Evolutionary conservation across 2,797 vertebrate genomes (phyloP), one percentile per base, ranked within the genome.

Genomic region (Labeo calbasu): DNA sequence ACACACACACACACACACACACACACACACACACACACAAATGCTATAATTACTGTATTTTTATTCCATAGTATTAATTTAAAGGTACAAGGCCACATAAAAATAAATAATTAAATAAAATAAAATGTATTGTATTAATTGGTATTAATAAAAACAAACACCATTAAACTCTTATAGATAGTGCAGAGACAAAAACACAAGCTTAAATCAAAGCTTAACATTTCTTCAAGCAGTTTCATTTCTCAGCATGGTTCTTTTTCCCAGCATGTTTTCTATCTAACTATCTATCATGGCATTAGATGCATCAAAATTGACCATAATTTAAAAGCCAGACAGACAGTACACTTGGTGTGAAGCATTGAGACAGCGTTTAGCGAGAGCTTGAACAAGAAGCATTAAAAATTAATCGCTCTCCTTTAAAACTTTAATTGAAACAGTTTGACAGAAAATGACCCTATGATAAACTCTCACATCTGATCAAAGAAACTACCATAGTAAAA

Each of bases 361-460:
- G 77, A 51, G 25, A 23, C 53, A 51, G 68, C 13, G 12, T 59
- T 79, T 55, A 71, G 66, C 14, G 0, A 72, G 28, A 57, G 9
- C 59, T 78, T 65, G 50, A 77, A 43, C 43, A 55, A 71, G 85
- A 61, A 50, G n/a, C 82, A 88, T 86, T 82, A 80, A 86, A 87
- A 75, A 87, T 82, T 14, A 59, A 87, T 69, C 7, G 6, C n/a
- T 2, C 63, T 84, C 50, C 21, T 72, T 66, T 86, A 65, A 84
- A 84, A 86, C n/a, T 79, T 86, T 84, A 82, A 88, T 84, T 76
- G 48, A 51, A 79, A 81, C 36, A 68, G 78, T 79, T 87, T 84
- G 85, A 88, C 69, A 84, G 32, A n/a, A 63, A 36, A 81, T 78
- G 81, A 87, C 84, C 87, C 55, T n/a, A 79, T 48, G 32, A 85